Percentiles rank a stretch among this genome's conserved stretches.
phyloP scores from a whole-genome alignment of 2,113 vertebrate genomes.

The Siniperca knerii region DNA sequence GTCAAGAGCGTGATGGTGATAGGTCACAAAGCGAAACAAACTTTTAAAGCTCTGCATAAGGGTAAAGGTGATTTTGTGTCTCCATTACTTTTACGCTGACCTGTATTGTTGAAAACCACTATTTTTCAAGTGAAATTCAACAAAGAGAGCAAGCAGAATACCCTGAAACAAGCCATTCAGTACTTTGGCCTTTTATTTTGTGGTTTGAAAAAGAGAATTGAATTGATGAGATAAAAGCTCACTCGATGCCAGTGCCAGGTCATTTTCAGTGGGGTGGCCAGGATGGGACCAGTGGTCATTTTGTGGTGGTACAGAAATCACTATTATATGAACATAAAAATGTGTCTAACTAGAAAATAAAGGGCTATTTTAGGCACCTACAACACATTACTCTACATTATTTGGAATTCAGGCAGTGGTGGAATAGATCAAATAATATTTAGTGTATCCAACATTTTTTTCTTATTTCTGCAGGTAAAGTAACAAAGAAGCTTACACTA shows the following conservation, averaged over 20 bases:
- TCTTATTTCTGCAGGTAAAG: background rate
- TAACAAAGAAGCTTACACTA: background rate
- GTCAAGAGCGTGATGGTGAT: constrained; percentile 2
- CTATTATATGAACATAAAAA: background rate
- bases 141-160: constrained; percentile 9
- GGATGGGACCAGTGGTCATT: background rate
- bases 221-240: constrained; percentile 28
- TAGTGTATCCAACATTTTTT: background rate
- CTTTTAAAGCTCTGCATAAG: constrained; percentile 19
- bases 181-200: background rate
- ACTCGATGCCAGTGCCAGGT: background rate
- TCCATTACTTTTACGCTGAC: background rate
- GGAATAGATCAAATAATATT: background rate
- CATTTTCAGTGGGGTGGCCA: background rate
- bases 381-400: too few relatives aligned
- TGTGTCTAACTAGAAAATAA: background rate
- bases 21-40: constrained; percentile 15
- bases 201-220: background rate
- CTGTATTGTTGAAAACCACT: constrained; percentile 12
- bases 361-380: background rate
- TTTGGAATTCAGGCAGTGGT: too few relatives aligned
- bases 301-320: background rate
- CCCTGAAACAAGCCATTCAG: background rate
- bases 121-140: constrained; percentile 24
- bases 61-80: constrained; percentile 5